A percentile compares a stretch with the other conserved stretches of the same genome.
Evolutionary conservation across 2,797 vertebrate species (phyloP).

Genomic region (Mico argentatus): DNA sequence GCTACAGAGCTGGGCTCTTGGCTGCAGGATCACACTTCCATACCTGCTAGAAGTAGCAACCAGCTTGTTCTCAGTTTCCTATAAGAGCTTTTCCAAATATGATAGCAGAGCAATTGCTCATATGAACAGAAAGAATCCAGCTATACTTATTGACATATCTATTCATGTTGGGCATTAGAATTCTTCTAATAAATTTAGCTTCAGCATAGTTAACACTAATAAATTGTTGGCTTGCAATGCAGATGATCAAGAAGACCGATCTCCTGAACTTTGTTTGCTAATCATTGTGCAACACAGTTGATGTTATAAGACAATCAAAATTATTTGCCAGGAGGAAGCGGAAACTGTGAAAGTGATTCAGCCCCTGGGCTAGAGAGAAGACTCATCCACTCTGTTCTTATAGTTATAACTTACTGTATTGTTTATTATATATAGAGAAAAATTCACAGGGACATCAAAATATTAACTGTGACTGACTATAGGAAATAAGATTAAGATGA

Average conservation of each 20-base stretch:
- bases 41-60: neutral
- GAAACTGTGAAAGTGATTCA: neutral
- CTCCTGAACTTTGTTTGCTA: neutral
- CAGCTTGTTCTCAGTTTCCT: neutral
- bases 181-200: constrained; percentile 3
- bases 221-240: neutral
- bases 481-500: neutral
- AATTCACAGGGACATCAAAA: neutral
- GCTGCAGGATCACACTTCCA: neutral
- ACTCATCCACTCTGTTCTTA: neutral
- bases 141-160: neutral
- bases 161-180: neutral
- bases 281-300: neutral
- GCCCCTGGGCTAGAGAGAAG: neutral
- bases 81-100: neutral
- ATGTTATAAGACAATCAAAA: neutral
- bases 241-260: neutral
- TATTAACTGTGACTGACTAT: neutral
- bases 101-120: neutral
- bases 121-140: neutral
- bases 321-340: neutral
- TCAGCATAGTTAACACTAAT: neutral
- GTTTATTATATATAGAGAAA: neutral
- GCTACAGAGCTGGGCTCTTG: neutral
- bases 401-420: neutral